These are phyloP conservation scores for Stichodactyla helianthus DNA, from an alignment of 64 coral and sea anemone species.

Conservation along the genomic window DNA sequence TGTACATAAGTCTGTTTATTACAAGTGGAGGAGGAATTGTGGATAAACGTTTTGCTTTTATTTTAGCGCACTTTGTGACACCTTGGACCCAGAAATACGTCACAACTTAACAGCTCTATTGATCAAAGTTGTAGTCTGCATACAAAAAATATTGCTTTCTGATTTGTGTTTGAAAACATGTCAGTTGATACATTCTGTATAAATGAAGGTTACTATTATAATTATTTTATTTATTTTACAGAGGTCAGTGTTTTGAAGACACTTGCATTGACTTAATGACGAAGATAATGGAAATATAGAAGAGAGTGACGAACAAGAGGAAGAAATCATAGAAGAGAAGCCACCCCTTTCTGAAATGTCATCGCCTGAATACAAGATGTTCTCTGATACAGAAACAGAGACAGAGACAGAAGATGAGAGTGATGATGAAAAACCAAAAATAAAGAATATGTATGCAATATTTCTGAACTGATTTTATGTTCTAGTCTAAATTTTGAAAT, in stretches of 20 bases:
- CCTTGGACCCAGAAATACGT: too few species aligned
- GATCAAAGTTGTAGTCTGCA: too few species aligned
- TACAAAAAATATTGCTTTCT: too few species aligned
- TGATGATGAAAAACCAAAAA: background rate
- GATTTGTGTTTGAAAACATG: too few species aligned
- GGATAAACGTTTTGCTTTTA: too few species aligned
- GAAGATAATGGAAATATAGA: background rate
- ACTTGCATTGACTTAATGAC: background rate
- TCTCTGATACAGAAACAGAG: conserved; percentile 7
- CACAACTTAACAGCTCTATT: too few species aligned
- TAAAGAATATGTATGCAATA: background rate
- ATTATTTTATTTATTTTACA: background rate
- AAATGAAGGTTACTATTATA: background rate
- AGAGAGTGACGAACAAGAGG: background rate
- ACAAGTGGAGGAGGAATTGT: too few species aligned
- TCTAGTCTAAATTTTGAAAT: too few species aligned
- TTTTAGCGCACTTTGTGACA: too few species aligned
- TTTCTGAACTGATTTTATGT: too few species aligned
- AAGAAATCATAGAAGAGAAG: background rate
- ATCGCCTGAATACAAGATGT: background rate
- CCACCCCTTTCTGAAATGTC: background rate
- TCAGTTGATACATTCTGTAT: background rate
- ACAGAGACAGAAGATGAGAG: conserved; percentile 4
- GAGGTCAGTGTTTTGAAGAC: background rate
- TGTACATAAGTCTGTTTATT: too few species aligned